These are phyloP conservation scores for Anastrepha obliqua DNA, from an alignment of 1,140 invertebrate species.

Conservation along the genomic window DNA sequence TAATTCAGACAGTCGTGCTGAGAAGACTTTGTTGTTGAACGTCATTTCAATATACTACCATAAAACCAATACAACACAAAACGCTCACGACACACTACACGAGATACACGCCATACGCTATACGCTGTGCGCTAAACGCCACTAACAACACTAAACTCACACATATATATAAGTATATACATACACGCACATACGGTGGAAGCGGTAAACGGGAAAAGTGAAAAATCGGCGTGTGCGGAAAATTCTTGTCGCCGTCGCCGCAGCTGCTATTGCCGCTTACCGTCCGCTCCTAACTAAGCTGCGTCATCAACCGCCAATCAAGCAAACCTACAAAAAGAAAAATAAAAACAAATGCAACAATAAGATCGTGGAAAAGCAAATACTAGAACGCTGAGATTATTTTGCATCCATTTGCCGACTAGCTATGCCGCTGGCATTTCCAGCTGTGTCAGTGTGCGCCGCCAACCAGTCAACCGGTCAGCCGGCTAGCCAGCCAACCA, in stretches of 20 bases:
- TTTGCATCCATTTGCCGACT: not conserved
- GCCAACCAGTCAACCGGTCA: not conserved
- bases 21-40: conserved; percentile 70
- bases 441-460: not conserved
- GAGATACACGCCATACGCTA: not conserved
- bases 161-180: not conserved
- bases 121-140: not conserved
- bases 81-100: conserved; percentile 2
- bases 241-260: conserved; percentile 1
- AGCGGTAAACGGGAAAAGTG: conserved; percentile 13
- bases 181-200: not conserved
- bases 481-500: not conserved
- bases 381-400: not conserved
- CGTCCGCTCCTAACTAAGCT: not conserved
- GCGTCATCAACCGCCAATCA: conserved; percentile 29
- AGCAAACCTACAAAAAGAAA: not conserved
- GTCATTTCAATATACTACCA: conserved; percentile 50
- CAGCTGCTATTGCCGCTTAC: not conserved
- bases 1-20: conserved; percentile 75
- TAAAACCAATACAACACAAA: not conserved
- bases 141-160: not conserved
- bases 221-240: conserved; percentile 26
- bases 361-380: not conserved
- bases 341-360: conserved; percentile 1
- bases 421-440: conserved; percentile 5